Base-by-base conservation (phyloP, 1,140 invertebrate genomes). In the Lepidurus apus region DNA sequence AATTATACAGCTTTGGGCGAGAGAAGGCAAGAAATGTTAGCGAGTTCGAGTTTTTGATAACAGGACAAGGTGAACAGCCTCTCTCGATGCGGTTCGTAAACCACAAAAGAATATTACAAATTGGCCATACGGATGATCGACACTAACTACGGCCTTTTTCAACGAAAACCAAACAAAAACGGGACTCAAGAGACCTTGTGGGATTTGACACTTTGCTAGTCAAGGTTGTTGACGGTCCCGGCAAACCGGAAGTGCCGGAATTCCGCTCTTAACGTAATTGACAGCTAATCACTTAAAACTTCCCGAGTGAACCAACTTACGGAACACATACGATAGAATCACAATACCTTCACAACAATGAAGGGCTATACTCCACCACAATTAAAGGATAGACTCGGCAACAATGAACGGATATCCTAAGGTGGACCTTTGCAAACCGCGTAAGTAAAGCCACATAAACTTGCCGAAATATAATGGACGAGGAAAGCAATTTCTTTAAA, bases 161-260 rank as follows among this genome's bases (percentile, higher is more conserved):
- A 65, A 65, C 8, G 53, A 65, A 13, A 65, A 65, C 53, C 17
- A 65, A 65, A 21, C 53, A 11, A 13, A 65, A 17, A 13, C 53
- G 17, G 21, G 53, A 65, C 21, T n/a, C 6, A 0, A n/a, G 9
- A n/a, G 8, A 65, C 53, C 53, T 65, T 65, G 9, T 17, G 17
- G 9, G 7, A 3, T 65, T 65, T 21, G 13, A 65, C 53, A 17
- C 21, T 34, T 34, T 34, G 34, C 53, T 65, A 65, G 13, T 17
- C 53, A 65, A 65, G 53, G 53, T 65, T 65, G 13, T 65, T 9
- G 17, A 7, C 53, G 21, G 7, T 21, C 6, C 6, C 17, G 1
- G n/a, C 53, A 21, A n/a, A 65, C 53, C 53, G 53, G 53, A 65
- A 65, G 53, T 17, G 53, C 53, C 53, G 53, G 53, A 65, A 65